A percentile compares a stretch with the other conserved stretches of the same genome.
Evolutionary conservation across 2,113 vertebrate genomes (phyloP).

Genomic region (Garra rufa): DNA sequence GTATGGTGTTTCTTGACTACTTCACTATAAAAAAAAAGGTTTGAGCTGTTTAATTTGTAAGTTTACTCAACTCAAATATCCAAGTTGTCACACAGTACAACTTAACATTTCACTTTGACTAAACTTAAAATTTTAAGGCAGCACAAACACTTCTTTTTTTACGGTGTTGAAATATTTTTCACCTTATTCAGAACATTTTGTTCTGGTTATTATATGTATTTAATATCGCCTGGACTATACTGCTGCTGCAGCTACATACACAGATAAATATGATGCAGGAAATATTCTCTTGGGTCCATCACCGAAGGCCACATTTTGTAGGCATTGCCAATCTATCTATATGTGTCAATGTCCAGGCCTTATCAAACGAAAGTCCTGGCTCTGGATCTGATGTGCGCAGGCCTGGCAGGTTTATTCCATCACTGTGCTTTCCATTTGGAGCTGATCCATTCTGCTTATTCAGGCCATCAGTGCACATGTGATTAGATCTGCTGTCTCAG

Average conservation of each 20-base stretch:
- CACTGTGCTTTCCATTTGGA: conserved; percentile 24
- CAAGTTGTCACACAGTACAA: too few relatives aligned
- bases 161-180: too few relatives aligned
- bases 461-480: neutral
- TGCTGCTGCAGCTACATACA: neutral
- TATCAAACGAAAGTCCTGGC: conserved; percentile 44
- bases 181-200: neutral
- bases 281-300: neutral
- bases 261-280: neutral
- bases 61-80: too few relatives aligned
- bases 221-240: too few relatives aligned
- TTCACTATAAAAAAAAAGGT: neutral
- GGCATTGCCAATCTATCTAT: neutral
- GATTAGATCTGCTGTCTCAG: conserved; percentile 36
- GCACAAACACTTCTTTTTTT: too few relatives aligned
- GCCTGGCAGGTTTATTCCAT: conserved; percentile 5
- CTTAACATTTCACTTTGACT: too few relatives aligned
- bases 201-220: neutral
- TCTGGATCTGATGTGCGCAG: conserved; percentile 12
- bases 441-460: conserved; percentile 27
- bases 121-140: too few relatives aligned
- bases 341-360: conserved; percentile 14
- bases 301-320: neutral
- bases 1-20: neutral
- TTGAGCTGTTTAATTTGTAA: too few relatives aligned